Evolutionary conservation across 1,140 invertebrate species (phyloP).

Genomic region (Trichogramma pretiosum): DNA sequence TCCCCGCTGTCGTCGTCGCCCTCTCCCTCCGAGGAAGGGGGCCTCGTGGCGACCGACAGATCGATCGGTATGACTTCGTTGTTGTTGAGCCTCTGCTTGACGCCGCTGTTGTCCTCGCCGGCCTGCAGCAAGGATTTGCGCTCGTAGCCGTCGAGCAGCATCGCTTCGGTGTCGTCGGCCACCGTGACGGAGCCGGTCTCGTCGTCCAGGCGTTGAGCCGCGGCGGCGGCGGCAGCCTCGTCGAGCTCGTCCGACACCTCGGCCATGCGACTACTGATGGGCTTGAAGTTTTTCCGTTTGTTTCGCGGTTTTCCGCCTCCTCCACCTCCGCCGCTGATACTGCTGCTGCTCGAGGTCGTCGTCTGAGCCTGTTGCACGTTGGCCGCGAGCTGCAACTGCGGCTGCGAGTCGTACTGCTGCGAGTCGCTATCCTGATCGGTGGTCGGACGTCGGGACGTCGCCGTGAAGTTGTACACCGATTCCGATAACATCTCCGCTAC

Average conservation of each 20-base stretch:
- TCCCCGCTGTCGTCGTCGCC: constrained; percentile 39
- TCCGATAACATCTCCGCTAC: constrained; percentile 46
- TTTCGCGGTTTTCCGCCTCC: constrained; percentile 37
- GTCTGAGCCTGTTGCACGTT: constrained; percentile 28
- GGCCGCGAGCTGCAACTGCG: constrained; percentile 37
- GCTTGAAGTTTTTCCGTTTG: constrained; percentile 52
- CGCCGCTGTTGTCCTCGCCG: constrained; percentile 7
- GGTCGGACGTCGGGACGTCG: constrained; percentile 36
- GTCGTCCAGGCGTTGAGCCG: constrained; percentile 21
- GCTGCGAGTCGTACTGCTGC: constrained; percentile 26
- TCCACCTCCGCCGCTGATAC: not conserved
- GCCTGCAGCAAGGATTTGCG: constrained; percentile 33
- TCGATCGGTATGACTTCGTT: constrained; percentile 44
- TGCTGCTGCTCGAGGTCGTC: not conserved
- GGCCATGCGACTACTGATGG: constrained; percentile 48
- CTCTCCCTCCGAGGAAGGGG: constrained; percentile 31
- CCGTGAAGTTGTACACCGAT: constrained; percentile 45
- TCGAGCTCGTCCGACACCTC: constrained; percentile 43
- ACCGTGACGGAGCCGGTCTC: constrained; percentile 32
- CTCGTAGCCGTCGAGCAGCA: constrained; percentile 37
- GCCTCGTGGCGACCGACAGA: constrained; percentile 39
- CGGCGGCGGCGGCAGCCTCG: constrained; percentile 30
- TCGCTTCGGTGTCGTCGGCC: constrained; percentile 24
- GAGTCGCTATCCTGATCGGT: constrained; percentile 42
- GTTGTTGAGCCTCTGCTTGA: constrained; percentile 40